Percentiles rank a stretch among this genome's conserved stretches.
Evolutionary conservation across 1,140 invertebrate genomes (phyloP).

Genomic region (Drosophila micromelanica): DNA sequence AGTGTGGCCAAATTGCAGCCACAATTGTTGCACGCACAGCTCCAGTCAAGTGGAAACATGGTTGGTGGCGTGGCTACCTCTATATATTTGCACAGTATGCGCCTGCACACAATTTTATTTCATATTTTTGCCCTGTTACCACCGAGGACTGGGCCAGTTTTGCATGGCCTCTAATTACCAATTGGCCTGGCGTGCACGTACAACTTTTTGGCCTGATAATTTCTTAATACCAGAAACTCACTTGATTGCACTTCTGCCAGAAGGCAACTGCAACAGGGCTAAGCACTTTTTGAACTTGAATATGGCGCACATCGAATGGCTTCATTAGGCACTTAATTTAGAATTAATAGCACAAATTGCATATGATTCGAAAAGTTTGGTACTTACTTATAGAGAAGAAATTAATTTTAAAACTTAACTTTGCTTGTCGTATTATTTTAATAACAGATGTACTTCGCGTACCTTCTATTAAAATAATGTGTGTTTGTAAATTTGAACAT

Average conservation of each 20-base stretch:
- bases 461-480: too few species aligned
- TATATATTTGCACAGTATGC: slow-evolving; percentile 17
- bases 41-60: slow-evolving; percentile 65
- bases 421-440: background rate
- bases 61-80: slow-evolving; percentile 39
- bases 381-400: too few species aligned
- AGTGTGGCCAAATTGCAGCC: slow-evolving; percentile 71
- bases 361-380: slow-evolving; percentile 18
- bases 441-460: too few species aligned
- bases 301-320: background rate
- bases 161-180: slow-evolving; percentile 68
- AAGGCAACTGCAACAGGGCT: background rate
- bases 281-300: slow-evolving; percentile 11
- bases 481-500: too few species aligned
- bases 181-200: slow-evolving; percentile 43
- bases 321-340: slow-evolving; percentile 19
- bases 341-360: slow-evolving; percentile 11
- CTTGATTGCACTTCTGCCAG: slow-evolving; percentile 28
- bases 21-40: slow-evolving; percentile 77
- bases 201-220: slow-evolving; percentile 62
- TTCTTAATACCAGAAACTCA: slow-evolving; percentile 60
- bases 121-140: slow-evolving; percentile 14
- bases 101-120: slow-evolving; percentile 26
- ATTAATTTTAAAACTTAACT: too few species aligned
- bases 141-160: slow-evolving; percentile 38